Evolutionary conservation across 1,140 invertebrate genomes (phyloP), one percentile per base, ranked within the genome.

Genomic region (Lepidurus packardi): DNA sequence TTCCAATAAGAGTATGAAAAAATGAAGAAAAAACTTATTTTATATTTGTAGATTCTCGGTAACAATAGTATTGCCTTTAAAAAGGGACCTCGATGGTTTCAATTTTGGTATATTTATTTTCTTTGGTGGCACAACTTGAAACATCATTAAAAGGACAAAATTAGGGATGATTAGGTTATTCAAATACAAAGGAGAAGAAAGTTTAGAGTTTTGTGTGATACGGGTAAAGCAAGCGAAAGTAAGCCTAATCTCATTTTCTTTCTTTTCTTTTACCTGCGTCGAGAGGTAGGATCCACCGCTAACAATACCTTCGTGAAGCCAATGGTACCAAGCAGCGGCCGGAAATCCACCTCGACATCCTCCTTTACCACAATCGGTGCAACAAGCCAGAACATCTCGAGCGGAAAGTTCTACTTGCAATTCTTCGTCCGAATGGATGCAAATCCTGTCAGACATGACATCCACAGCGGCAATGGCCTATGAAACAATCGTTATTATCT

Each of bases 231-330:
- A 43, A 24, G 41, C n/a, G 41, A 75, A 75, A 75, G 41, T 11
- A 74, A 21, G 41, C 16, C 0, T n/a, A 75, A 9, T n/a, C 41
- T 1, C 53, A 65, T 65, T 7, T 21, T n/a, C 9, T 21, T 42
- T 75, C 3, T n/a, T 44, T 13, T 7, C 34, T 16, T 16, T n/a
- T 44, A 75, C 74, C 41, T 21, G 43, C 6, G n/a, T 44, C 1
- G 74, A 75, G 8, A 42, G 74, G 74, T 43, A 75, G 7, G 74
- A 24, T 7, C 74, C 74, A 16, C 74, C 74, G 3, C 9, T 75
- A 75, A 75, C 74, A 75, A 75, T 75, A 25, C 74, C 74, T 42
- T 75, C 16, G n/a, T 43, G 24, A 43, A 75, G 83, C 85, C 74
- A 75, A 0, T 75, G 74, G 16, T 75, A 75, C 74, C 74, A 75